Evolutionary conservation across 1,140 invertebrate genomes (phyloP).

Genomic region (Tribolium castaneum): DNA sequence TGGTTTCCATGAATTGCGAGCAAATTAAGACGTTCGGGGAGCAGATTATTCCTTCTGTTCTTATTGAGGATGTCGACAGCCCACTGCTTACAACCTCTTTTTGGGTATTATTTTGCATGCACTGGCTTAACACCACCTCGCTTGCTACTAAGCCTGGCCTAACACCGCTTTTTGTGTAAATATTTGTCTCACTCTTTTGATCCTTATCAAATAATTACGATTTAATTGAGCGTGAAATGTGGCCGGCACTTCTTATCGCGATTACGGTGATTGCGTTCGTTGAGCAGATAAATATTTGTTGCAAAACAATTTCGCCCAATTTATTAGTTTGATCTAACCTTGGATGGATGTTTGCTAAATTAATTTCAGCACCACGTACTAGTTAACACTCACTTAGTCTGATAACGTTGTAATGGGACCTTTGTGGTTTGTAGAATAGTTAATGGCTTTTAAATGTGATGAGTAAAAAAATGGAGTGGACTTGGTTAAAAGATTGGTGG

Average conservation of each 20-base stretch:
- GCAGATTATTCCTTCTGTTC: conserved; percentile 62
- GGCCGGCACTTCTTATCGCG: neutral
- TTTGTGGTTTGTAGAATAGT: conserved; percentile 23
- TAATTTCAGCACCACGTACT: neutral
- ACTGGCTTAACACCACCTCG: conserved; percentile 5
- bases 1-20: conserved; percentile 32
- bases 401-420: neutral
- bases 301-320: conserved; percentile 16
- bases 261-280: neutral
- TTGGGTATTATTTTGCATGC: conserved; percentile 53
- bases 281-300: conserved; percentile 28
- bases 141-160: neutral
- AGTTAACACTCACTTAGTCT: neutral
- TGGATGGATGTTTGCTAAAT: conserved; percentile 10
- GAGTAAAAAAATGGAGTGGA: conserved; percentile 73
- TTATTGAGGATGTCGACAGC: conserved; percentile 65
- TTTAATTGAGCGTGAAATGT: neutral
- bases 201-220: neutral
- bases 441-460: conserved; percentile 36
- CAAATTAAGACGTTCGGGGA: conserved; percentile 26
- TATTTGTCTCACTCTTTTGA: neutral
- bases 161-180: conserved; percentile 2
- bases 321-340: conserved; percentile 11
- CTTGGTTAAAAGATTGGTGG: conserved; percentile 83
- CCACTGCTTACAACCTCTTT: conserved; percentile 53